Evolutionary conservation across 2,888 invertebrate genomes (phyloP).

Genomic region (Conomelus anceps): DNA sequence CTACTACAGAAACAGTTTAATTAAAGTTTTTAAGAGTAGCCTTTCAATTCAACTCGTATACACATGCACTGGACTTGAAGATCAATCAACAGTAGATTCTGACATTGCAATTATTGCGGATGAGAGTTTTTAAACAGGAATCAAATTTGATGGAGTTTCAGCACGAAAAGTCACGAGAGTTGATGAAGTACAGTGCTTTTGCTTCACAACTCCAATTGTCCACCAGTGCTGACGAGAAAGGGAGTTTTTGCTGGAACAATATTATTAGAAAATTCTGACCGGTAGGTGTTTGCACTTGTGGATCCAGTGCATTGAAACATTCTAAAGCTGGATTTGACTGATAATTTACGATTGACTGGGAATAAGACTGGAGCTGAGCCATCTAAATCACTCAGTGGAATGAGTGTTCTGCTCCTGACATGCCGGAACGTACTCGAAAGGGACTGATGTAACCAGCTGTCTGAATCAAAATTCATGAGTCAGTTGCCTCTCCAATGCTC

Average conservation of each 20-base stretch:
- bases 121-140: background rate
- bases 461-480: background rate
- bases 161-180: background rate
- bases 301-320: background rate
- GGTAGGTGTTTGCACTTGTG: background rate
- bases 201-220: background rate
- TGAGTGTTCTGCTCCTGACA: background rate
- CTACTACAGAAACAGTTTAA: too few species aligned
- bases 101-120: background rate
- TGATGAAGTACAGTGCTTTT: background rate
- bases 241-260: background rate
- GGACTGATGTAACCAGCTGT: background rate
- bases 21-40: too few species aligned
- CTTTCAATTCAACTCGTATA: too few species aligned
- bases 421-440: background rate
- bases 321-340: background rate
- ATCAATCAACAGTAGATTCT: background rate
- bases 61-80: background rate
- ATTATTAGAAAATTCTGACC: background rate
- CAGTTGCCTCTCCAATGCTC: background rate
- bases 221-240: background rate
- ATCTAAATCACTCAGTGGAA: background rate
- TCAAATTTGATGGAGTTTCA: background rate
- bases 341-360: background rate
- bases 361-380: background rate